These are phyloP conservation scores for Polylopha cassiicola DNA, from an alignment of 2,888 invertebrate species.

Conservation along the genomic window DNA sequence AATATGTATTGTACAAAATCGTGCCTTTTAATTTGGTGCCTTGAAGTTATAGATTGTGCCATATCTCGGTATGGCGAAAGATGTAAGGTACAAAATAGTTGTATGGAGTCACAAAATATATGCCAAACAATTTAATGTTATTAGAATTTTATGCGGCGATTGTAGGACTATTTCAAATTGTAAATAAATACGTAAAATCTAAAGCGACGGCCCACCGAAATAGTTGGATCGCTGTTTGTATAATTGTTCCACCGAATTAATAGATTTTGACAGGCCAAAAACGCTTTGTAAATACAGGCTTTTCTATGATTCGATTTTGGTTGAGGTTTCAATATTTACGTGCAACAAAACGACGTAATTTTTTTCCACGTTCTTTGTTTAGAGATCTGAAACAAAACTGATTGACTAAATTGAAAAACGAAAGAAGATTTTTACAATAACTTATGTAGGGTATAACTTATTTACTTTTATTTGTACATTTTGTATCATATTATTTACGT, in stretches of 20 bases:
- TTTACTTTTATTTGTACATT: constrained; percentile 53
- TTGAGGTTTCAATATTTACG: no score
- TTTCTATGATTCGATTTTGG: constrained; percentile 24
- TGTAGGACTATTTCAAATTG: constrained; percentile 51
- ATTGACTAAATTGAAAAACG: constrained; percentile 35
- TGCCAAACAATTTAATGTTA: constrained; percentile 68
- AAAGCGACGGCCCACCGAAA: constrained; percentile 60
- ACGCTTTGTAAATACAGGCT: constrained; percentile 67
- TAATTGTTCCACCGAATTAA: constrained; percentile 20
- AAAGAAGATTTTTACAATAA: constrained; percentile 18
- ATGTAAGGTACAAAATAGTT: constrained; percentile 59
- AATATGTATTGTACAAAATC: constrained; percentile 36
- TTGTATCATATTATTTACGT: constrained; percentile 60
- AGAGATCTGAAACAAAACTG: constrained; percentile 43
- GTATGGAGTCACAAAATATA: constrained; percentile 73
- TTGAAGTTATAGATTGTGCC: constrained; percentile 51
- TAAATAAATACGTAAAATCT: constrained; percentile 61
- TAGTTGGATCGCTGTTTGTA: constrained; percentile 48
- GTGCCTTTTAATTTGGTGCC: constrained; percentile 64
- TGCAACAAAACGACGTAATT: no score
- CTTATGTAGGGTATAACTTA: constrained; percentile 22
- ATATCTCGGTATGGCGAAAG: constrained; percentile 43
- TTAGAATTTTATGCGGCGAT: constrained; percentile 43
- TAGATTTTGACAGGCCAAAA: constrained; percentile 67
- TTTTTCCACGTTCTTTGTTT: constrained; percentile 23